Evolutionary conservation across 2,113 vertebrate genomes (phyloP).

Genomic region (Sapayoa aenigma): DNA sequence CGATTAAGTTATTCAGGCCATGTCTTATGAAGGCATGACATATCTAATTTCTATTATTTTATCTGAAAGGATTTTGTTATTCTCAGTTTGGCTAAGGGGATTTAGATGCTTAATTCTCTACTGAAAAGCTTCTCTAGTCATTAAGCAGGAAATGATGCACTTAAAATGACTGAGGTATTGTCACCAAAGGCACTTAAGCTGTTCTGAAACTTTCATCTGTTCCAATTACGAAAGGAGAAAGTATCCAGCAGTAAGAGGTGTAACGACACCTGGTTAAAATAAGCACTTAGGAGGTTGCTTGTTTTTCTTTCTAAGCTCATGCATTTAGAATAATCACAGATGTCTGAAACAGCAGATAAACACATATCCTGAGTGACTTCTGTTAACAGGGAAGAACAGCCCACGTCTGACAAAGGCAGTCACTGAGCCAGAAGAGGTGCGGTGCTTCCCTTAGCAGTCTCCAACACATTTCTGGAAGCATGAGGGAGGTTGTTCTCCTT

Average conservation of each 20-base stretch:
- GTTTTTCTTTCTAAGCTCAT: background rate
- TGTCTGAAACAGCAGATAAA: background rate
- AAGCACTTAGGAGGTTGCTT: background rate
- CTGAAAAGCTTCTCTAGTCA: background rate
- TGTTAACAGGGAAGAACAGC: background rate
- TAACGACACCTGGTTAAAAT: background rate
- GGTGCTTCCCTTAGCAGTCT: background rate
- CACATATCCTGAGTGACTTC: background rate
- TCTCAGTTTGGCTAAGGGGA: background rate
- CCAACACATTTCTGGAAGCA: background rate
- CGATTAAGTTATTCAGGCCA: background rate
- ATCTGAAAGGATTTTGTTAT: background rate
- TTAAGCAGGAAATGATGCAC: background rate
- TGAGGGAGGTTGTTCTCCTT: background rate
- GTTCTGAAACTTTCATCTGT: background rate
- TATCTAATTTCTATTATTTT: background rate
- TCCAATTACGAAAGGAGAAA: background rate
- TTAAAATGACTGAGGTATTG: background rate
- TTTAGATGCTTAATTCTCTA: background rate
- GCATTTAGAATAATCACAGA: background rate
- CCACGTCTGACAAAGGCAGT: too few species aligned
- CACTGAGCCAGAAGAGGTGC: background rate
- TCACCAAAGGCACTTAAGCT: background rate
- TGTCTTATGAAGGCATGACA: background rate
- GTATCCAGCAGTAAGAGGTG: background rate